Percentiles rank a stretch among this genome's conserved stretches.
Conservation (phyloP, 2,113 vertebrate species). For the Gallinago media region DNA sequence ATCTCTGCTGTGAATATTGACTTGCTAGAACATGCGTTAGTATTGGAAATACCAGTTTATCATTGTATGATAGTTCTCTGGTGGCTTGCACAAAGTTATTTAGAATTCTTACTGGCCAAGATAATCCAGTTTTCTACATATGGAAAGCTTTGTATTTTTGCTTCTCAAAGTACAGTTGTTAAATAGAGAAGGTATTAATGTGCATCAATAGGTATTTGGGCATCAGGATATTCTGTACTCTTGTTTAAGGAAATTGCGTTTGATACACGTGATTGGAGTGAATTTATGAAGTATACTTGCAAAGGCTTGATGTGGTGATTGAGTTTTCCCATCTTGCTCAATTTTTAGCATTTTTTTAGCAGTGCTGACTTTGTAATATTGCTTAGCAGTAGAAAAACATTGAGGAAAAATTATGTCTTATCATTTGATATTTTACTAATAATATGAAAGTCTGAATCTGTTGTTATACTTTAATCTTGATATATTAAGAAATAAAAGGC, state of each 20-base stretch:
- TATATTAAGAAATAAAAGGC: not conserved
- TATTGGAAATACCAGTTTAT: not conserved
- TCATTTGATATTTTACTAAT: not conserved
- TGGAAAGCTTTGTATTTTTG: not conserved
- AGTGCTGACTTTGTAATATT: not conserved
- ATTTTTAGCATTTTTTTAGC: not conserved
- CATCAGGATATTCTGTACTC: not conserved
- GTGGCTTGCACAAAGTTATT: not conserved
- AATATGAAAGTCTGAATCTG: not conserved
- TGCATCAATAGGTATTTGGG: not conserved
- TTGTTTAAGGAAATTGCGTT: not conserved
- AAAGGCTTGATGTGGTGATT: not conserved
- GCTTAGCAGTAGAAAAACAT: not conserved
- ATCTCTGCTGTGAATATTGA: not conserved
- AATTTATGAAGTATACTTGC: not conserved
- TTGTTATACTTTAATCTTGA: not conserved
- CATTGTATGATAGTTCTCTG: not conserved
- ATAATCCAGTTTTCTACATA: not conserved
- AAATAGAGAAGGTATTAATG: not conserved
- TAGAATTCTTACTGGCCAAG: not conserved
- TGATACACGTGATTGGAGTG: not conserved
- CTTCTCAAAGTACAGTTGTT: not conserved
- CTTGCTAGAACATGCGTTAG: not conserved
- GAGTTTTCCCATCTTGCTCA: not conserved
- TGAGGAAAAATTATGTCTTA: not conserved